Conservation (phyloP, 2,113 vertebrate species). For the Mesembrinibis cayennensis region DNA sequence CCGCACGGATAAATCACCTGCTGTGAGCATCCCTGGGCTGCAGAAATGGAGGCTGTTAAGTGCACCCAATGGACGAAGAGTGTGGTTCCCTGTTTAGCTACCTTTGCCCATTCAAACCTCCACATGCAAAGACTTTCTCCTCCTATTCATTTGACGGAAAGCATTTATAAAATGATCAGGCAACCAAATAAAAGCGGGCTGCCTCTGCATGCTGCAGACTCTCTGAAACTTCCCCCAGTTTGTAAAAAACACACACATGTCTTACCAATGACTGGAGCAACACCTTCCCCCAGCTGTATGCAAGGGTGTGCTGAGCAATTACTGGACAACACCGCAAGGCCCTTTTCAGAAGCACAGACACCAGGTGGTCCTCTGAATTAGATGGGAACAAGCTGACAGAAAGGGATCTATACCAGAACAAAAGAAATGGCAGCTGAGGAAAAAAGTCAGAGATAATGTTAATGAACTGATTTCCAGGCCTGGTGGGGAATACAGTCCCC, state of each 20-base stretch:
- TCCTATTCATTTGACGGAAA: background rate
- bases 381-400: background rate
- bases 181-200: background rate
- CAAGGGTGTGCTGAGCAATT: background rate
- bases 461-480: background rate
- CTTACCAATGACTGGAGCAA: rapidly evolving
- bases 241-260: background rate
- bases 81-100: background rate
- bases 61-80: background rate
- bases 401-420: background rate
- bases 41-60: background rate
- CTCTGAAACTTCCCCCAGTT: background rate
- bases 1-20: background rate
- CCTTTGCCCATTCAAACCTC: background rate
- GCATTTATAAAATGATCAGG: background rate
- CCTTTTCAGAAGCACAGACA: background rate
- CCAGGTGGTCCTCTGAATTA: slow-evolving; percentile 6
- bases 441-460: background rate
- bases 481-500: background rate
- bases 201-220: background rate
- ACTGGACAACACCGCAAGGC: background rate
- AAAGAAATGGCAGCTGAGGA: background rate
- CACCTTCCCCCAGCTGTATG: background rate
- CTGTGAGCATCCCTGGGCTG: background rate
- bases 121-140: background rate